Conservation (phyloP, 2,113 vertebrate species). For the Microtus ochrogaster region DNA sequence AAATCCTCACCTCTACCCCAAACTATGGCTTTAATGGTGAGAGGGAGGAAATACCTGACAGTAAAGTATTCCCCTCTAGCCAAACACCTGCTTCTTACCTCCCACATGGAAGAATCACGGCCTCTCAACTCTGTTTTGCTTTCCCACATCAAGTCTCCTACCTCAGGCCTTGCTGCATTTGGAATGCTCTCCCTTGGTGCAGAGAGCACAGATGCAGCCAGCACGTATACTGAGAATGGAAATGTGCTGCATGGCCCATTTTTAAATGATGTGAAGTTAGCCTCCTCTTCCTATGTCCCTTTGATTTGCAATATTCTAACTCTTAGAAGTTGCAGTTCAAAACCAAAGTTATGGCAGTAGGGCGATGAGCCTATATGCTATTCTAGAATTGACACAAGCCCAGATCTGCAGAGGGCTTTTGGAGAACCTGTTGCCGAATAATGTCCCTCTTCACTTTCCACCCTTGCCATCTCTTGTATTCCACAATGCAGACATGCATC, state of each 20-base stretch:
- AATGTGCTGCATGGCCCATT: fast-evolving
- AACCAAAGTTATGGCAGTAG: background rate
- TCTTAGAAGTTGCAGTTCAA: background rate
- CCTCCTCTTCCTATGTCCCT: background rate
- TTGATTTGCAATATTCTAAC: background rate
- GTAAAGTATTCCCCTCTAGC: constrained; percentile 50
- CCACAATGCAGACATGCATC: background rate
- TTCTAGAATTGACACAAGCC: background rate
- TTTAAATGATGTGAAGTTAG: background rate
- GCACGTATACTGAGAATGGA: background rate
- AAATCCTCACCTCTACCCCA: constrained; percentile 47
- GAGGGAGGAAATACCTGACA: constrained; percentile 56
- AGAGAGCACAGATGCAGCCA: background rate
- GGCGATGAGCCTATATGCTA: background rate
- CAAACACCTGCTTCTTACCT: constrained; percentile 65
- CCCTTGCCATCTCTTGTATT: background rate
- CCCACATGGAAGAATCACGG: background rate
- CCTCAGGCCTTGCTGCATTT: background rate
- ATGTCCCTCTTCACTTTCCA: background rate
- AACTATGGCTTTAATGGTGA: constrained; percentile 51
- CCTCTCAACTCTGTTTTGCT: constrained; percentile 1
- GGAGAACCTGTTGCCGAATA: background rate
- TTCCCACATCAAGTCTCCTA: background rate
- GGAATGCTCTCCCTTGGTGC: background rate
- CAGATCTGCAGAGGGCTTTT: background rate